These are phyloP conservation scores for Drosophila buzzatii DNA, from an alignment of 2,888 invertebrate genomes.

Conservation along the genomic window DNA sequence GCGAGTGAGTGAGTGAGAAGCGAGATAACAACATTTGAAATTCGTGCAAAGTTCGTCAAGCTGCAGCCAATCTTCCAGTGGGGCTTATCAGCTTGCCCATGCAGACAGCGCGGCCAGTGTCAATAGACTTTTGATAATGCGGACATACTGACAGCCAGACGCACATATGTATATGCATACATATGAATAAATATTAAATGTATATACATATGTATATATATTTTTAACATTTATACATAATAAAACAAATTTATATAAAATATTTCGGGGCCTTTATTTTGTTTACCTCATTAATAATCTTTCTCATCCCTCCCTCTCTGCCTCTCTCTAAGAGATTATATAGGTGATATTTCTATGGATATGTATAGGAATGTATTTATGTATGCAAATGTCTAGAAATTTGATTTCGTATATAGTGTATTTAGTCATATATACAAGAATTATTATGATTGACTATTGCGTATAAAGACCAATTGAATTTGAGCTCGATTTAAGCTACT, in stretches of 20 bases:
- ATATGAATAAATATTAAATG: background rate
- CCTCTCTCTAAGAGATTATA: too few species aligned
- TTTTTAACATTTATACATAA: background rate
- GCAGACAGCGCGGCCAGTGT: conserved; percentile 74
- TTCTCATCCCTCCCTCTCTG: background rate
- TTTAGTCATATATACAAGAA: too few species aligned
- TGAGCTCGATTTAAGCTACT: too few species aligned
- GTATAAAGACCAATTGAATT: too few species aligned
- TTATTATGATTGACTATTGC: too few species aligned
- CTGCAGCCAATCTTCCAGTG: conserved; percentile 34
- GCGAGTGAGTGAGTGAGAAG: background rate
- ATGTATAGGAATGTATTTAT: too few species aligned
- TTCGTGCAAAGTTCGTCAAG: conserved; percentile 60
- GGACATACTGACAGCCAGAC: conserved; percentile 3
- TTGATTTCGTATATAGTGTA: too few species aligned
- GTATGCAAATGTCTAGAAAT: too few species aligned
- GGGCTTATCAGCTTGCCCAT: conserved; percentile 63
- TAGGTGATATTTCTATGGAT: too few species aligned
- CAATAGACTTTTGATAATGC: conserved; percentile 68
- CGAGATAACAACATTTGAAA: conserved; percentile 33
- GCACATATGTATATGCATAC: background rate
- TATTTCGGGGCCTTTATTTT: conserved; percentile 1
- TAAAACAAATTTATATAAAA: too few species aligned
- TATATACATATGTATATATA: conserved; percentile 5
- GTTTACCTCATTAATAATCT: conserved; percentile 4